phyloP scores from a whole-genome alignment of 2,113 vertebrate species.

The Poeciliopsis retropinna region DNA sequence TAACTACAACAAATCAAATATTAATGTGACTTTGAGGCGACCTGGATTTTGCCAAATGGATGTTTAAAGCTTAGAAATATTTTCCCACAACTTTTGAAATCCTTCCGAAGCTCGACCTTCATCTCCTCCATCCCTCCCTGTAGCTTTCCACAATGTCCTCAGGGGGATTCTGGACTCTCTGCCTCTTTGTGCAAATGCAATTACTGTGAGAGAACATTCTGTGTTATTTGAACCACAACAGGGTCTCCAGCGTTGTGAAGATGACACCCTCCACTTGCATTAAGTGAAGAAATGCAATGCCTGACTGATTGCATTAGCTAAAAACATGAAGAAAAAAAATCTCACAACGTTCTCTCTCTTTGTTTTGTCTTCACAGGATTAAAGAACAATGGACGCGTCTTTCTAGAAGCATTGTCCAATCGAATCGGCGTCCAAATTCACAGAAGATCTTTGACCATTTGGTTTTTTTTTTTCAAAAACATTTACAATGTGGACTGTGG shows the following conservation, averaged over 20 bases:
- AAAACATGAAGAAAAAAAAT: background rate
- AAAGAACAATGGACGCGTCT: background rate
- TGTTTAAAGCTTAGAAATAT: slow-evolving; percentile 36
- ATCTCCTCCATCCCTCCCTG: background rate
- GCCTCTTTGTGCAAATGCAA: slow-evolving; percentile 47
- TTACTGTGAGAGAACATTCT: slow-evolving; percentile 32
- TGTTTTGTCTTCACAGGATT: background rate
- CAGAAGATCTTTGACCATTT: background rate
- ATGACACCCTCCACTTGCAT: slow-evolving; percentile 24
- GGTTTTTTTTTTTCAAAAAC: too few species aligned
- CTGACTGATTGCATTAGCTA: slow-evolving; percentile 10
- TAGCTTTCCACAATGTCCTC: slow-evolving; percentile 33
- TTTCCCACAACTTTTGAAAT: slow-evolving; percentile 41
- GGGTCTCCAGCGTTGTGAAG: slow-evolving; percentile 28
- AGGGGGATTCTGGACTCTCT: slow-evolving; percentile 29
- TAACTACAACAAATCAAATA: slow-evolving; percentile 55
- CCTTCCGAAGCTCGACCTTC: slow-evolving; percentile 30
- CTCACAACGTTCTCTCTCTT: slow-evolving; percentile 18
- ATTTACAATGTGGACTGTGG: slow-evolving; percentile 16
- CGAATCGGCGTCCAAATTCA: background rate
- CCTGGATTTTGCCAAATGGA: slow-evolving; percentile 30
- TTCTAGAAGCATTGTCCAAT: background rate
- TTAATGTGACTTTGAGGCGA: slow-evolving; percentile 56
- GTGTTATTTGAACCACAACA: slow-evolving; percentile 40
- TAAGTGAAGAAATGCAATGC: slow-evolving; percentile 16